These are phyloP conservation scores for Drosophila murphyi DNA, from an alignment of 1,140 invertebrate species.

Conservation along the genomic window DNA sequence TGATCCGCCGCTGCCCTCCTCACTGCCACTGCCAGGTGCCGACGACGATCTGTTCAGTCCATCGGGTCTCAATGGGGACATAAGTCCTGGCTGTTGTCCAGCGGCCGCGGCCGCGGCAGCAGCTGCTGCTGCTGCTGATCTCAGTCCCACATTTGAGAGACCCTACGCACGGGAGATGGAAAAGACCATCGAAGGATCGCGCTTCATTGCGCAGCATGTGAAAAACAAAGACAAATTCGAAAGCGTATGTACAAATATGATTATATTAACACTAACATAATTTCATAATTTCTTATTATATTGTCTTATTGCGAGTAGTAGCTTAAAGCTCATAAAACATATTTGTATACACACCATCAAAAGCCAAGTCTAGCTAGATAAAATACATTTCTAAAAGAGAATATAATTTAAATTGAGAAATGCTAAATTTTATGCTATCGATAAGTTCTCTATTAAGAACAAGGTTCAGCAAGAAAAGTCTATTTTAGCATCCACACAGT, in stretches of 20 bases:
- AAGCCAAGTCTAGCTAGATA: no score
- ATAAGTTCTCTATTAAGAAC: no score
- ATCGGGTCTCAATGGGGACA: constrained; percentile 85
- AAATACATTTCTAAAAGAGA: no score
- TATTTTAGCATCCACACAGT: no score
- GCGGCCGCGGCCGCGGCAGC: constrained; percentile 55
- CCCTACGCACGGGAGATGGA: constrained; percentile 91
- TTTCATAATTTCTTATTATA: no score
- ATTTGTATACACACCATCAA: no score
- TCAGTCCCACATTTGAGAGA: constrained; percentile 92
- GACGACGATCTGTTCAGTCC: constrained; percentile 93
- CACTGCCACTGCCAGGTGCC: constrained; percentile 89
- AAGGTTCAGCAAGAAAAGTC: no score
- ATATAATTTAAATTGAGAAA: no score
- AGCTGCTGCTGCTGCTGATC: constrained; percentile 85
- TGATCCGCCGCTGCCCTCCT: constrained; percentile 88
- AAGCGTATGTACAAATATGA: constrained; percentile 89
- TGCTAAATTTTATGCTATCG: no score
- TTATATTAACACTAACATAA: background rate
- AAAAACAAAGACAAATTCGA: constrained; percentile 97
- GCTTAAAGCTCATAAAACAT: no score
- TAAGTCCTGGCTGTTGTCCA: constrained; percentile 85
- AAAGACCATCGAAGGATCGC: constrained; percentile 94
- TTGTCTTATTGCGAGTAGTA: no score
- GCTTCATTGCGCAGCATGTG: constrained; percentile 97